Percentiles rank a stretch among this genome's conserved stretches.
These are phyloP conservation scores for Peribatodes rhomboidaria DNA, from an alignment of 2,888 invertebrate species.

Conservation along the genomic window DNA sequence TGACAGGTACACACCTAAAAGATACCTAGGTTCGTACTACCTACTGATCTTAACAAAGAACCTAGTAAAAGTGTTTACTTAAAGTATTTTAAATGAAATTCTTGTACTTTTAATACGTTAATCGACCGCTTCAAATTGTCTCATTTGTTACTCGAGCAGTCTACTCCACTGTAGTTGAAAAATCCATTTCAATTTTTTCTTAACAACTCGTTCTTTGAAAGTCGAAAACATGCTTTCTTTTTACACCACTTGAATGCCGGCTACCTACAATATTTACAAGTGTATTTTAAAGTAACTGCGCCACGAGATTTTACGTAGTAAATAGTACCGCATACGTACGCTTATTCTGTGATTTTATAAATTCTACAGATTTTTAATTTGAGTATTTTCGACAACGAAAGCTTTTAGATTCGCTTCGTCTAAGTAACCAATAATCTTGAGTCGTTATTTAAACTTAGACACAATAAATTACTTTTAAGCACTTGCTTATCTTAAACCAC, in stretches of 20 bases:
- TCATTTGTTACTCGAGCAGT: slow-evolving; percentile 63
- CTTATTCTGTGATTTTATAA: too few species aligned
- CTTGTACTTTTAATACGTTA: too few species aligned
- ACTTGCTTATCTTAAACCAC: slow-evolving; percentile 1
- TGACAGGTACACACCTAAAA: too few species aligned
- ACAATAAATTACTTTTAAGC: neutral
- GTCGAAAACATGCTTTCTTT: slow-evolving; percentile 1
- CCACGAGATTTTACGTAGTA: too few species aligned
- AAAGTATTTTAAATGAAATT: slow-evolving; percentile 48
- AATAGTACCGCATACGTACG: too few species aligned
- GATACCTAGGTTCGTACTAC: too few species aligned
- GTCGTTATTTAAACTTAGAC: too few species aligned
- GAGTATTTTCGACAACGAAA: too few species aligned
- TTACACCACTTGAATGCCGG: neutral
- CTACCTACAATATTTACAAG: neutral
- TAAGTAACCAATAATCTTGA: too few species aligned
- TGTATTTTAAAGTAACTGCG: neutral
- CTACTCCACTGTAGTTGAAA: slow-evolving; percentile 45
- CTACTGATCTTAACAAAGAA: too few species aligned
- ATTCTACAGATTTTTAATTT: too few species aligned
- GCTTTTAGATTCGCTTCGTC: too few species aligned
- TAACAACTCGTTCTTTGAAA: slow-evolving; percentile 2
- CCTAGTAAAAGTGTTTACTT: slow-evolving; percentile 39
- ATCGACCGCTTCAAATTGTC: slow-evolving; percentile 56
- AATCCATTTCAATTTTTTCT: slow-evolving; percentile 32